A percentile compares a stretch with the other conserved stretches of the same genome.
Conservation (phyloP, 2,797 vertebrate genomes). For the Lateolabrax maculatus region DNA sequence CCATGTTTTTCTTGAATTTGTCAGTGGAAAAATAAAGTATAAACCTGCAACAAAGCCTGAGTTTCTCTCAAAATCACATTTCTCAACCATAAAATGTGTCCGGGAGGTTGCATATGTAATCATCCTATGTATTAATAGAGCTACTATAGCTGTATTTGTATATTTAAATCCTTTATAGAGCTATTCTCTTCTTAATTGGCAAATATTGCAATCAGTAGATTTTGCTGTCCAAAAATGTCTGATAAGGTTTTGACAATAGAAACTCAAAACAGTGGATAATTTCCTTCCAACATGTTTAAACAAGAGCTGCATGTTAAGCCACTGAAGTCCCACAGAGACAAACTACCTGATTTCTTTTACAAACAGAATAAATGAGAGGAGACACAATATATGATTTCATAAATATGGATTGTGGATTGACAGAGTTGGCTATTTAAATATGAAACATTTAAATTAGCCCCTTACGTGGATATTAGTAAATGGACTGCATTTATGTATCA, state of each 20-base stretch:
- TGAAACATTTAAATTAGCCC: background rate
- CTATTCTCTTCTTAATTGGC: background rate
- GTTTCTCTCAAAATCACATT: too few relatives aligned
- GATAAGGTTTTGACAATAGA: background rate
- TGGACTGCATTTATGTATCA: too few relatives aligned
- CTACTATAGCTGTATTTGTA: background rate
- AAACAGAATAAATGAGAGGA: too few relatives aligned
- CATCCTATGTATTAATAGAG: background rate
- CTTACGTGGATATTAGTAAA: too few relatives aligned
- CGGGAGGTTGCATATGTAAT: too few relatives aligned
- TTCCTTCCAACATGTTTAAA: background rate
- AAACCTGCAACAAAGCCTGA: background rate
- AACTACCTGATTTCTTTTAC: background rate
- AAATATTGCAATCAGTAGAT: background rate
- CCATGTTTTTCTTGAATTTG: background rate
- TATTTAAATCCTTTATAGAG: background rate
- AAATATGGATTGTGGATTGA: background rate
- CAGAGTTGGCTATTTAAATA: background rate
- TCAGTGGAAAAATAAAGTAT: background rate
- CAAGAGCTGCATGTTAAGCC: background rate
- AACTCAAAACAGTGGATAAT: background rate
- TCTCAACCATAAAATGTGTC: background rate
- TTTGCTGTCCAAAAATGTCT: background rate
- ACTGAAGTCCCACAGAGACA: background rate
- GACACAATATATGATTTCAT: background rate